Base-by-base conservation (phyloP, 2,797 vertebrate genomes). In the Molossus molossus region DNA sequence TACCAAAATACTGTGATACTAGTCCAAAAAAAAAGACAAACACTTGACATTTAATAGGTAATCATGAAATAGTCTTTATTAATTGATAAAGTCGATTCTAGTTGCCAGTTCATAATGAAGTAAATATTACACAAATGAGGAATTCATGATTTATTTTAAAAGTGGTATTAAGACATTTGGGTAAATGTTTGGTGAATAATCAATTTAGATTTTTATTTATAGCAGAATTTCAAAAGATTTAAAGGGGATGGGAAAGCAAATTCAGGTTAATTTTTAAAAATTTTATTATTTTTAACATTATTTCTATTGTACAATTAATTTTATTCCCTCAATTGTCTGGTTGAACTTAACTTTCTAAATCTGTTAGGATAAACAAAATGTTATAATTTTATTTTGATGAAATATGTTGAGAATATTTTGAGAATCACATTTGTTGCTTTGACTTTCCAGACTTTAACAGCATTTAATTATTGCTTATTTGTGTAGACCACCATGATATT, bases 221-320 rank as follows among this genome's bases (percentile, higher is more conserved):
- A 94, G 45, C 37, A 89, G 69, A 96, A 89, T 93, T 94, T 96
- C 50, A 90, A 83, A 93, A 84, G 23, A 85, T 82, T 88, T 84
- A 88, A 88, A 87, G 48, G 25, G 23, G 2, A 9, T 70, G 8
- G 37, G 7, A 45, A 69, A 72, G 45, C 37, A 90, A 94, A 94
- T 94, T 17, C 40, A 77, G 70, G 23, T 94, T 33, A 93, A 53
- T 83, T 21, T 69, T 88, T 90, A 13, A 48, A 27, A 87, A 65
- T 92, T 94, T 76, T 94, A 75, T 80, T 93, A 48, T 65, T 89
- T 88, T 95, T 87, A 60, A 21, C 18, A 67, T 89, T 40, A 80
- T 89, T 93, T 94, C 29, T 81, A 1, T 83, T 87, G 6, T 90
- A 90, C 90, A 18, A 29, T 25, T 90, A 94, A 84, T 48, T 94